phyloP scores from a whole-genome alignment of 1,140 invertebrate species.

The Ceratosolen solmsi region DNA sequence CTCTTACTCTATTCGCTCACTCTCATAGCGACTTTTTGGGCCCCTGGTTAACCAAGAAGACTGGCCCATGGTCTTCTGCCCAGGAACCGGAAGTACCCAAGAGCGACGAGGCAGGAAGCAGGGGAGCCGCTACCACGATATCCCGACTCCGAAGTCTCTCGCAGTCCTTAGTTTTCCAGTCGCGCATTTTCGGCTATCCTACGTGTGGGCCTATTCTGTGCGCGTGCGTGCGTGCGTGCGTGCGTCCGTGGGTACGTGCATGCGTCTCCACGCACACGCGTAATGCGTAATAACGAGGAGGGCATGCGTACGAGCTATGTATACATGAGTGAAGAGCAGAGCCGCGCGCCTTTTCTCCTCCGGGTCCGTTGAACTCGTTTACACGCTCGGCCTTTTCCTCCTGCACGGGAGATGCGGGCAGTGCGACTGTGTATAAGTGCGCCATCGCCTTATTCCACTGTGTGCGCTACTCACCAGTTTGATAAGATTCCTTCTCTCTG shows the following conservation, averaged over 20 bases:
- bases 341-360: background rate
- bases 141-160: background rate
- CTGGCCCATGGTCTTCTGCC: background rate
- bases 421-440: background rate
- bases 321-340: slow-evolving; percentile 9
- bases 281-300: background rate
- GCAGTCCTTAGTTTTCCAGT: no score
- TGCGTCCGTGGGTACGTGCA: background rate
- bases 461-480: background rate
- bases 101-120: no score
- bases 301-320: background rate
- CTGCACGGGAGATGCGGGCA: background rate
- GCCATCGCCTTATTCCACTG: background rate
- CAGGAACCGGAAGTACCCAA: background rate
- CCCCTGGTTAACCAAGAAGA: no score
- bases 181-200: background rate
- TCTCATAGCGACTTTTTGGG: background rate
- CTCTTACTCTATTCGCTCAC: background rate
- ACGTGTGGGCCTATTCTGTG: no score
- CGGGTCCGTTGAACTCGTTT: slow-evolving; percentile 48
- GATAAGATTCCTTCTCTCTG: background rate
- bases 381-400: slow-evolving; percentile 35
- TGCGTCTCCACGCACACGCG: background rate
- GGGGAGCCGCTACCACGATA: background rate
- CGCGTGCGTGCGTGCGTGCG: background rate